phyloP scores from a whole-genome alignment of 2,113 vertebrate species.

The Triplophysa rosa region DNA sequence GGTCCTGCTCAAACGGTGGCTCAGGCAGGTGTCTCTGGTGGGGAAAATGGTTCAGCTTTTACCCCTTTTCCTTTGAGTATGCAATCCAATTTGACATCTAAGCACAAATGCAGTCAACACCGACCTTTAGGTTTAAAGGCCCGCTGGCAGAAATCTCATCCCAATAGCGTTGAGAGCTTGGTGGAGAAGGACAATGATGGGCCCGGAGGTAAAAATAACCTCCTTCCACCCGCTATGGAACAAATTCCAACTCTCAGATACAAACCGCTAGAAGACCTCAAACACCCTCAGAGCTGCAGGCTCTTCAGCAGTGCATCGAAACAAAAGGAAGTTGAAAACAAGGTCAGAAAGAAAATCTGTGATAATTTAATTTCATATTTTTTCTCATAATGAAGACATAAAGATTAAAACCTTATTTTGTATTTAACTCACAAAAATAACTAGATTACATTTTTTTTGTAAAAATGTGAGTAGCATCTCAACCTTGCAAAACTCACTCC shows the following conservation, averaged over 20 bases:
- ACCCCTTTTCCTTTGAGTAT: conserved; percentile 5
- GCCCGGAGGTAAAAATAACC: conserved; percentile 72
- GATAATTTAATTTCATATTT: not conserved
- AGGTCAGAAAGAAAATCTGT: conserved; percentile 35
- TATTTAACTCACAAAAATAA: not conserved
- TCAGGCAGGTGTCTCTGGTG: not conserved
- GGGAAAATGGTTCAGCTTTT: conserved; percentile 15
- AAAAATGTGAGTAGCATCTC: too few species aligned
- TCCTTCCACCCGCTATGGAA: conserved; percentile 83
- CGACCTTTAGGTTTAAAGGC: conserved; percentile 47
- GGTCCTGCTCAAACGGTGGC: conserved; percentile 5
- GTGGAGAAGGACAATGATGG: conserved; percentile 42
- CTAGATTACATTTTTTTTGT: too few species aligned
- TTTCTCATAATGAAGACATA: not conserved
- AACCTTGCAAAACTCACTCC: too few species aligned
- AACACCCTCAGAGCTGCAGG: conserved; percentile 64
- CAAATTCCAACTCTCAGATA: conserved; percentile 87
- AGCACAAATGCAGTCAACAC: conserved; percentile 45
- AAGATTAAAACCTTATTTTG: not conserved
- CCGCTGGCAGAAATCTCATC: conserved; percentile 54
- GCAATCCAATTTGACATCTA: conserved; percentile 34
- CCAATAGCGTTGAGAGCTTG: conserved; percentile 41
- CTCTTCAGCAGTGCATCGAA: conserved; percentile 46
- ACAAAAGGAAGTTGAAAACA: conserved; percentile 45
- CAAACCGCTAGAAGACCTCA: conserved; percentile 73